phyloP scores from a whole-genome alignment of 2,797 vertebrate genomes.

The Enteromius trimaculatus region DNA sequence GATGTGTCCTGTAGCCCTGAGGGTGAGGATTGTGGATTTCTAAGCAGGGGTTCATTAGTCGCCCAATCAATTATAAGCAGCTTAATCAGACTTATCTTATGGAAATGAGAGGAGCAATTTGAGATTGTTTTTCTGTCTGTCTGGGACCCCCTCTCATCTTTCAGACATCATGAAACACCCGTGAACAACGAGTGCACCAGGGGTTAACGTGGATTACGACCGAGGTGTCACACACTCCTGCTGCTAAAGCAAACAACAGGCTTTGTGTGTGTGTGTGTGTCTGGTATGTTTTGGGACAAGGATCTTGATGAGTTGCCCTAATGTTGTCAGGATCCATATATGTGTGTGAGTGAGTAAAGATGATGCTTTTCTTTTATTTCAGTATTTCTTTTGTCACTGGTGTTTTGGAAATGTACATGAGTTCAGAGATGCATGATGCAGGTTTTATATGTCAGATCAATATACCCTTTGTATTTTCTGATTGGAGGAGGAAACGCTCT shows the following conservation, averaged over 20 bases:
- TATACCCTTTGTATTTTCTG: conserved; percentile 57
- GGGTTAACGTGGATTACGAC: conserved; percentile 79
- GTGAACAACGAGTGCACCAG: conserved; percentile 69
- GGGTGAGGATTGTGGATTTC: conserved; percentile 25
- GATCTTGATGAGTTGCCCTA: conserved; percentile 24
- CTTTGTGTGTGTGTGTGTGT: conserved; percentile 35
- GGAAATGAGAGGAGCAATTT: conserved; percentile 73
- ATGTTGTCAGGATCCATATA: conserved; percentile 41
- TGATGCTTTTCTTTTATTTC: background rate
- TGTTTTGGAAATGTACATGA: conserved; percentile 56
- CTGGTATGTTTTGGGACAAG: conserved; percentile 32
- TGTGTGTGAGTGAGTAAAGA: background rate
- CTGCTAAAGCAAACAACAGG: conserved; percentile 72
- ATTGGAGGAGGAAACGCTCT: conserved; percentile 51
- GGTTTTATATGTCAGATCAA: conserved; percentile 34
- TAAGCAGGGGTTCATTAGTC: conserved; percentile 62
- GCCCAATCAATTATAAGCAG: conserved; percentile 57
- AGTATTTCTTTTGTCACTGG: conserved; percentile 11
- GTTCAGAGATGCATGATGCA: conserved; percentile 26
- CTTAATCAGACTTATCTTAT: conserved; percentile 69
- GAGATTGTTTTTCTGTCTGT: conserved; percentile 80
- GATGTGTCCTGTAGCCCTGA: background rate
- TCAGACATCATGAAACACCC: conserved; percentile 75
- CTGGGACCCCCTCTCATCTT: conserved; percentile 72
- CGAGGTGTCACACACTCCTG: conserved; percentile 76